Percentiles rank a stretch among this genome's conserved stretches.
phyloP scores from a whole-genome alignment of 1,140 invertebrate genomes.

The Nasonia vitripennis region DNA sequence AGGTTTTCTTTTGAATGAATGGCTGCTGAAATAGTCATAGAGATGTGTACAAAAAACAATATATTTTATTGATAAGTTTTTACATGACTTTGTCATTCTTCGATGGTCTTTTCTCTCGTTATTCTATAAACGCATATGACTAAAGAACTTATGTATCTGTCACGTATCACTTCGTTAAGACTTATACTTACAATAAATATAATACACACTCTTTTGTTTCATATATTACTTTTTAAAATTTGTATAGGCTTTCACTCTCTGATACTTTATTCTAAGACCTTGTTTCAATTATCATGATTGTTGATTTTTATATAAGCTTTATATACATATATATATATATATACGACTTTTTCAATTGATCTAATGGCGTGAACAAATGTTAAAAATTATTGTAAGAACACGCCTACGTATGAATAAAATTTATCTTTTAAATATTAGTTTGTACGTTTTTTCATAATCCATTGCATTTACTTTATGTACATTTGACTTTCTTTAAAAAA shows the following conservation, averaged over 20 bases:
- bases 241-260: not conserved
- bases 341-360: not conserved
- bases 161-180: not conserved
- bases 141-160: not conserved
- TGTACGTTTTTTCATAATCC: slow-evolving; percentile 8
- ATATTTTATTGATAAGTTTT: slow-evolving; percentile 9
- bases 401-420: not conserved
- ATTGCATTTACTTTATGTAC: not conserved
- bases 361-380: too few species aligned
- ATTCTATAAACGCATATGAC: not conserved
- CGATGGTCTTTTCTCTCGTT: not conserved
- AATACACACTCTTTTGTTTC: not conserved
- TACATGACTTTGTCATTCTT: not conserved
- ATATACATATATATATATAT: not conserved
- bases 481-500: not conserved
- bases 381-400: not conserved
- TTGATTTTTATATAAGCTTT: not conserved
- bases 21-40: not conserved
- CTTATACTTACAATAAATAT: not conserved
- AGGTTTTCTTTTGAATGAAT: not conserved
- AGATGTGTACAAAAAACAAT: slow-evolving; percentile 8
- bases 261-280: not conserved
- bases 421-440: not conserved
- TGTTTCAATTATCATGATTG: not conserved
- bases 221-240: not conserved